Evolutionary conservation across 2,888 invertebrate species (phyloP).

Genomic region (Aleiodes leptofemur): DNA sequence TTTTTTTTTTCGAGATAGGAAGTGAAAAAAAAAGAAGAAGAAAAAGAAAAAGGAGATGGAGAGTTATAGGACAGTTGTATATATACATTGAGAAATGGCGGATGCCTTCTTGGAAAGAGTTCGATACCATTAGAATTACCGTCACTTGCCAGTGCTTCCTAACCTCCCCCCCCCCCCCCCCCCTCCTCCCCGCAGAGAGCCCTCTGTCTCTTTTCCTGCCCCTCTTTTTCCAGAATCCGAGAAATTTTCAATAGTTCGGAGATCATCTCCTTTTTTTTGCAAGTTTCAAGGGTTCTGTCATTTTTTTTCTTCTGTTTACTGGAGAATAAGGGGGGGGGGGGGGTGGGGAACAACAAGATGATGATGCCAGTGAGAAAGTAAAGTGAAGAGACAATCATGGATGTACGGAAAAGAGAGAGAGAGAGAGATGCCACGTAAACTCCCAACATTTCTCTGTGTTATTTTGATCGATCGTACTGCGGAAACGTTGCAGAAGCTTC

Average conservation of each 20-base stretch:
- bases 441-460: conserved; percentile 36
- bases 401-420: neutral
- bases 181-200: conserved; percentile 17
- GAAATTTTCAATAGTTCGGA: neutral
- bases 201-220: conserved; percentile 17
- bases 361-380: neutral
- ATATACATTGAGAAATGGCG: conserved; percentile 51
- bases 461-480: conserved; percentile 49
- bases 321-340: neutral
- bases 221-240: conserved; percentile 13
- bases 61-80: conserved; percentile 19
- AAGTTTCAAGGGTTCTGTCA: conserved; percentile 3
- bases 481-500: conserved; percentile 46
- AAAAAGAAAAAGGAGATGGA: conserved; percentile 7
- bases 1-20: neutral
- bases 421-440: conserved; percentile 24
- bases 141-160: conserved; percentile 54
- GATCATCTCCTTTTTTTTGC: neutral
- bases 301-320: neutral
- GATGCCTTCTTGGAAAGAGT: conserved; percentile 56
- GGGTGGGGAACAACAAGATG: neutral
- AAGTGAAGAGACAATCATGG: conserved; percentile 2
- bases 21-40: neutral
- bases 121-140: conserved; percentile 60
- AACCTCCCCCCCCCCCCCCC: no score